A percentile compares a stretch with the other conserved stretches of the same genome.
Evolutionary conservation across 2,888 invertebrate species (phyloP).

Genomic region (Eugnorisma glareosa): DNA sequence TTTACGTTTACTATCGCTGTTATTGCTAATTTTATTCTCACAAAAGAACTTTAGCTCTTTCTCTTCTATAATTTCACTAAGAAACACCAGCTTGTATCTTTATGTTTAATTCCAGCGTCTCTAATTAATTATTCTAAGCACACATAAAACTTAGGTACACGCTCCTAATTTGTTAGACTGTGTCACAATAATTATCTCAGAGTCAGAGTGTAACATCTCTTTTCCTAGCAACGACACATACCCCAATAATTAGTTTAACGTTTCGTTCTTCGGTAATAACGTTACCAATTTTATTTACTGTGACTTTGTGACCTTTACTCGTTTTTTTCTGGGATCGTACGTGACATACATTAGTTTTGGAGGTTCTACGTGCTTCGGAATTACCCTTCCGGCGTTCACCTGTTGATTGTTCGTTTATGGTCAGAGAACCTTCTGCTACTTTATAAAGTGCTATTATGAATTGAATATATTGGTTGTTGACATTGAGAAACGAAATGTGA

Average conservation of each 20-base stretch:
- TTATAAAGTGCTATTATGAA: slow-evolving; percentile 61
- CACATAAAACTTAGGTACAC: slow-evolving; percentile 18
- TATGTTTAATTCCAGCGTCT: background rate
- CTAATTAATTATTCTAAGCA: slow-evolving; percentile 42
- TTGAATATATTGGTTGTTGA: slow-evolving; percentile 50
- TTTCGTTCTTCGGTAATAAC: slow-evolving; percentile 41
- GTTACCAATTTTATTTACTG: slow-evolving; percentile 44
- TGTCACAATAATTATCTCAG: slow-evolving; percentile 4
- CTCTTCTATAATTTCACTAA: background rate
- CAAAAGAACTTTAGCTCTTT: background rate
- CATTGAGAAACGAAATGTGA: slow-evolving; percentile 48
- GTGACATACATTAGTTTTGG: slow-evolving; percentile 57
- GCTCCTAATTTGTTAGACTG: slow-evolving; percentile 30
- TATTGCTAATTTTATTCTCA: background rate
- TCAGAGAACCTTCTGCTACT: slow-evolving; percentile 47
- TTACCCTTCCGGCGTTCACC: slow-evolving; percentile 47
- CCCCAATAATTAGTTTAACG: slow-evolving; percentile 52
- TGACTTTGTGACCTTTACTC: slow-evolving; percentile 54
- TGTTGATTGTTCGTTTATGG: slow-evolving; percentile 47
- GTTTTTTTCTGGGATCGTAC: slow-evolving; percentile 44
- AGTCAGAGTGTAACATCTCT: slow-evolving; percentile 8
- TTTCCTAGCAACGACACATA: background rate
- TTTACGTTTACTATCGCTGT: too few relatives aligned
- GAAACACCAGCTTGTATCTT: background rate
- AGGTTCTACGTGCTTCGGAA: slow-evolving; percentile 47